A percentile compares a stretch with the other conserved stretches of the same genome.
Conservation (phyloP, 2,797 vertebrate genomes). For the Halcyon leucocephala region DNA sequence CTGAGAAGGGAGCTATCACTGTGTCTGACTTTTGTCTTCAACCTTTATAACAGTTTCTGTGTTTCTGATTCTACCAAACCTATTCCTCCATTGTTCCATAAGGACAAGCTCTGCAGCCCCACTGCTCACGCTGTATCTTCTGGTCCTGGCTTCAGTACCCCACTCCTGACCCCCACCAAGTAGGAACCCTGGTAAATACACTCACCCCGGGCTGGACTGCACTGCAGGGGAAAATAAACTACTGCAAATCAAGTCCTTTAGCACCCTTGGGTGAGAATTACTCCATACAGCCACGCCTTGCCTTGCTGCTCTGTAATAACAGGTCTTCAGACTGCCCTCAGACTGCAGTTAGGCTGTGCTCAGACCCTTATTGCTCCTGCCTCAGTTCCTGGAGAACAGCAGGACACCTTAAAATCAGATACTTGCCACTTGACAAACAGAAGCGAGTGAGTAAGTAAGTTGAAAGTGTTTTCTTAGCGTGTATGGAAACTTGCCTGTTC, state of each 20-base stretch:
- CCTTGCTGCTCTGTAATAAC: not conserved
- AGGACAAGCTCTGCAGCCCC: not conserved
- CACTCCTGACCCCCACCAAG: not conserved
- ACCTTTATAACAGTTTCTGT: not conserved
- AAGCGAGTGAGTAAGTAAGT: not conserved
- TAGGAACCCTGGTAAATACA: not conserved
- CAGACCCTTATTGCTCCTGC: not conserved
- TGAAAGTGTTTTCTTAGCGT: not conserved
- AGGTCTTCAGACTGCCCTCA: not conserved
- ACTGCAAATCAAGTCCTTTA: not conserved
- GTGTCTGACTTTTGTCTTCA: not conserved
- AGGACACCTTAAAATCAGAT: not conserved
- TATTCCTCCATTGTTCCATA: not conserved
- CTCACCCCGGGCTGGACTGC: not conserved
- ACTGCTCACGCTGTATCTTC: not conserved
- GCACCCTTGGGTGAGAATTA: not conserved
- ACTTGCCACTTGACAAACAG: not conserved
- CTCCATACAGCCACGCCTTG: not conserved
- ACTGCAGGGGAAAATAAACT: not conserved
- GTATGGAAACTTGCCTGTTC: not conserved
- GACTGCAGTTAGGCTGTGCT: not conserved
- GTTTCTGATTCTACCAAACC: not conserved
- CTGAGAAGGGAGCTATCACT: not conserved
- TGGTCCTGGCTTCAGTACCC: not conserved
- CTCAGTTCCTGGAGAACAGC: not conserved